Conservation (phyloP, 64 coral and sea anemone genomes). For the Montipora capricornis region DNA sequence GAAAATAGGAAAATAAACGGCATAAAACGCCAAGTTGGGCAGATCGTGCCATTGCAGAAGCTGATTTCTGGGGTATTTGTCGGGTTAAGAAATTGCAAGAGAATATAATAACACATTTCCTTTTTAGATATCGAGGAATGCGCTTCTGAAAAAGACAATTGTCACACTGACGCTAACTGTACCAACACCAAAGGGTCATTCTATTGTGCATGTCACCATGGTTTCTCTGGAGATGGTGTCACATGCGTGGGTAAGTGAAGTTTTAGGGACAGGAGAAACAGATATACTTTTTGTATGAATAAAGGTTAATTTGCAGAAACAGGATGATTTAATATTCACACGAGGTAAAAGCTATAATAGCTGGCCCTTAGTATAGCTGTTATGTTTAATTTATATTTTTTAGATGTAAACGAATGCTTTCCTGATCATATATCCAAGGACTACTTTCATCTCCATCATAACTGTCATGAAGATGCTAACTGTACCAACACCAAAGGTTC, state of each 20-base stretch:
- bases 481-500: conserved; percentile 66
- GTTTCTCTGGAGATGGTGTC: conserved; percentile 48
- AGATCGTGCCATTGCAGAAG: background rate
- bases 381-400: background rate
- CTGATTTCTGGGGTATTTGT: background rate
- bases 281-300: too few species aligned
- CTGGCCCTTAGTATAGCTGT: too few species aligned
- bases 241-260: background rate
- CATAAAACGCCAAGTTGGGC: background rate
- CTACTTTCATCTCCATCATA: conserved; percentile 51
- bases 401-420: conserved; percentile 64
- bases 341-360: too few species aligned
- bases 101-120: background rate
- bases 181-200: conserved; percentile 76
- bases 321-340: too few species aligned
- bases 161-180: conserved; percentile 63
- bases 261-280: background rate
- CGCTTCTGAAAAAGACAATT: conserved; percentile 34
- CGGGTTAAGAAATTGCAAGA: background rate
- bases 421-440: conserved; percentile 48
- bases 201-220: conserved; percentile 62
- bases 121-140: conserved; percentile 67
- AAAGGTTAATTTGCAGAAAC: too few species aligned
- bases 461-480: conserved; percentile 66
- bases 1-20: background rate